Conservation (phyloP, 2,797 vertebrate species). For the Argyrosomus regius region DNA sequence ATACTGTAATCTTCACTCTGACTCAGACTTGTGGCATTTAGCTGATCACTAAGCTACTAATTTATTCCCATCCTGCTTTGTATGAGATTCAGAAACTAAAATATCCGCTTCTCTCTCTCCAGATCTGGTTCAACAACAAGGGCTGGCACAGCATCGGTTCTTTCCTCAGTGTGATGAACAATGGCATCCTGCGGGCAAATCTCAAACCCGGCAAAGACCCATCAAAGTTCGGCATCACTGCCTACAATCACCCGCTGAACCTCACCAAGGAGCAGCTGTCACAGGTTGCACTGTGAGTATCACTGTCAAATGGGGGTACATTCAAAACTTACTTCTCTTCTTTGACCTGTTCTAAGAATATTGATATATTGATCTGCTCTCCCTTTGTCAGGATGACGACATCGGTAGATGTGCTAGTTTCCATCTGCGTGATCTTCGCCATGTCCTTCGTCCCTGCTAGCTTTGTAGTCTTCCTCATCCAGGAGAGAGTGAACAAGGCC, state of each 20-base stretch:
- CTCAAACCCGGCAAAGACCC: slow-evolving; percentile 89
- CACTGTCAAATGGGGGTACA: not conserved
- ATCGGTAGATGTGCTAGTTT: slow-evolving; percentile 95
- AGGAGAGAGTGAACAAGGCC: slow-evolving; percentile 97
- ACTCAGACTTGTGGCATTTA: not conserved
- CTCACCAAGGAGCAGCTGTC: slow-evolving; percentile 99
- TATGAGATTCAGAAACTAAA: slow-evolving; percentile 14
- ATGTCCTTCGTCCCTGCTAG: slow-evolving; percentile 96
- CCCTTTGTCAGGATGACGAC: slow-evolving; percentile 92
- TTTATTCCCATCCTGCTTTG: not conserved
- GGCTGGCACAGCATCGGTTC: slow-evolving; percentile 97
- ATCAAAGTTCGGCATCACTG: slow-evolving; percentile 91
- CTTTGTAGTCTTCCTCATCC: slow-evolving; percentile 98
- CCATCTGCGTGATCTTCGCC: slow-evolving; percentile 95
- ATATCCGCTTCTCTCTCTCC: slow-evolving; percentile 31
- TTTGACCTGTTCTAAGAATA: not conserved
- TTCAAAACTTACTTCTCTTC: not conserved
- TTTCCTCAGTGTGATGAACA: slow-evolving; percentile 98
- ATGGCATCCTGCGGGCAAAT: slow-evolving; percentile 92
- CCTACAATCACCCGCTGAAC: slow-evolving; percentile 96
- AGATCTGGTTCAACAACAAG: slow-evolving; percentile 99
- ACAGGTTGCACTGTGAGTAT: slow-evolving; percentile 95
- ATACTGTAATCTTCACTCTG: not conserved
- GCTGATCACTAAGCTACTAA: not conserved
- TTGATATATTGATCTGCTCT: not conserved